These are phyloP conservation scores for Eugnorisma glareosa DNA, from an alignment of 2,888 invertebrate genomes.

Conservation along the genomic window DNA sequence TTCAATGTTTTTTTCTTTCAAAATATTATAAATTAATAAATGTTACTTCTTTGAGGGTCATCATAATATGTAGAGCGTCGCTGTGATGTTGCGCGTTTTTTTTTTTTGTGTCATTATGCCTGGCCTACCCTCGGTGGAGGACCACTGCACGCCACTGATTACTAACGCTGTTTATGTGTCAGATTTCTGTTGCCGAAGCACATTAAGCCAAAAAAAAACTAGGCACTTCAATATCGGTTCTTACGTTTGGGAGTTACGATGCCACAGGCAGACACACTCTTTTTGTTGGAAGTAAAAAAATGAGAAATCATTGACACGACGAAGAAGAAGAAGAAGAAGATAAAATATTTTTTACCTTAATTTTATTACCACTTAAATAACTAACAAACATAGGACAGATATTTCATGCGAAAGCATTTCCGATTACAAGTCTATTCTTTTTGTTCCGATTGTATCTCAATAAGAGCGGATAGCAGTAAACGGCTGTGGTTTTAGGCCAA, in stretches of 20 bases:
- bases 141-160: too few relatives aligned
- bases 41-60: too few relatives aligned
- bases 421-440: conserved; percentile 33
- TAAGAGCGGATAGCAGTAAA: conserved; percentile 55
- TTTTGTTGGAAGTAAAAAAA: neutral
- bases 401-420: conserved; percentile 31
- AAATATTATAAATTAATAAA: too few relatives aligned
- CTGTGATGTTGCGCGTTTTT: too few relatives aligned
- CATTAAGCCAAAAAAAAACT: neutral
- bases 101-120: too few relatives aligned
- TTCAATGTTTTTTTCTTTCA: too few relatives aligned
- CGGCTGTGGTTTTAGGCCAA: conserved; percentile 74
- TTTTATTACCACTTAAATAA: neutral
- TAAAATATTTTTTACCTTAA: neutral
- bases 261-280: neutral
- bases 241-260: neutral
- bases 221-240: neutral
- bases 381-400: neutral
- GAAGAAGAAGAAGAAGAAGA: too few relatives aligned
- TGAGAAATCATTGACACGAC: neutral
- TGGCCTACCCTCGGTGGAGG: too few relatives aligned
- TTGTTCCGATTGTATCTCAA: conserved; percentile 48
- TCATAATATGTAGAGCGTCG: too few relatives aligned
- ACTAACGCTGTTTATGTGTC: neutral
- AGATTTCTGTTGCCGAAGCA: neutral